Base-by-base conservation (phyloP, 2,797 vertebrate species). In the Crenichthys baileyi region DNA sequence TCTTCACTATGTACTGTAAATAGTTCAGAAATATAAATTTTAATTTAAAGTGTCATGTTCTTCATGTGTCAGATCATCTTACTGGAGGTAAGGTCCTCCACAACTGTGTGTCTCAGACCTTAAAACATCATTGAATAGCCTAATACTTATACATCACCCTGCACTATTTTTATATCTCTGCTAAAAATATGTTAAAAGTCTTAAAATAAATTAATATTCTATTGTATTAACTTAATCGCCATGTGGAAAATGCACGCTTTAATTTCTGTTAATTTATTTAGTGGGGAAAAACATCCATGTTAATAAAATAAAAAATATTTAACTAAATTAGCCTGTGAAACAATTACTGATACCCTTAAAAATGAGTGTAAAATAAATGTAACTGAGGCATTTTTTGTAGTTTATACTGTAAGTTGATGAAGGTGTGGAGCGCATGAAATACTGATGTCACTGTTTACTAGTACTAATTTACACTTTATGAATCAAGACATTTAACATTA, bases 1-100 rank as follows among this genome's bases (percentile, higher is more conserved):
- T 76, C 46, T 74, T 41, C 77, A 78, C 56, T 26, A 71, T 81
- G 29, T 55, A 63, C 4, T 78, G 55, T 55, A 31, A 46, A 65
- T 0, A 58, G 26, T 36, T 56, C 72, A 68, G 15, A 68, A 7
- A 70, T 48, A 56, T 18, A 36, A 7, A 3, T 65, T 67, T 41
- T 65, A 9, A 70, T 73, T 11, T 72, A 39, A 55, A 65, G 16
- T 51, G 61, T 80, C 76, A 73, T 78, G 41, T 50, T 77, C 46
- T 76, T 9, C 44, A 9, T 46, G 22, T 72, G 20, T 68, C 39
- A 70, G 76, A 26, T 63, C n/a, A 18, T 20, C 76, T 76, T 78
- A 31, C 46, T 60, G 18, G n/a, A 77, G 8, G 29, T 60, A 16
- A 1, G 39, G 56, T 44, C 46, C 5, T 26, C 7, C 53, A 61